A percentile compares a stretch with the other conserved stretches of the same genome.
Conservation (phyloP, 2,888 invertebrate species). For the Girardia tigrina region DNA sequence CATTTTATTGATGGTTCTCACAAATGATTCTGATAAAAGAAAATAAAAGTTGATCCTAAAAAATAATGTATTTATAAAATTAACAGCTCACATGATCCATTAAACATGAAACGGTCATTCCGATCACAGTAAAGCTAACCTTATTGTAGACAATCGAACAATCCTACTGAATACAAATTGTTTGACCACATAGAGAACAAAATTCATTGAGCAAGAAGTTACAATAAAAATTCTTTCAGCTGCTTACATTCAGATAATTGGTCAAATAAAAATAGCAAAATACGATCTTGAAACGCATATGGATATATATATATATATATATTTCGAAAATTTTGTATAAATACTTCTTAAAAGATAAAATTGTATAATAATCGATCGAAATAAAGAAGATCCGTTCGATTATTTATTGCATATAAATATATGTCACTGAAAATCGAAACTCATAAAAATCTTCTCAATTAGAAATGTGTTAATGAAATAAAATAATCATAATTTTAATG, state of each 20-base stretch:
- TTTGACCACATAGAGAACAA: neutral
- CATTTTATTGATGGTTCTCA: too few relatives aligned
- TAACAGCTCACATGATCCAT: neutral
- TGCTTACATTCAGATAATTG: neutral
- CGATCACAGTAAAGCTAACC: neutral
- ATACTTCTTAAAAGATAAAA: too few relatives aligned
- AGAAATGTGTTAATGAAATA: slow-evolving; percentile 9
- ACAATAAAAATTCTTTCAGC: neutral
- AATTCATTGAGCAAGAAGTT: slow-evolving; percentile 14
- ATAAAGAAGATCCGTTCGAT: neutral
- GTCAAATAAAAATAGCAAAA: slow-evolving; percentile 20
- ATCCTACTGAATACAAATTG: neutral
- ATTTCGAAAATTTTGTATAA: neutral
- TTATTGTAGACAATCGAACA: neutral
- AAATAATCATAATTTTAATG: neutral
- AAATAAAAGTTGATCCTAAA: neutral
- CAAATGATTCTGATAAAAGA: too few relatives aligned
- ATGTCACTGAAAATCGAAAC: slow-evolving; percentile 12
- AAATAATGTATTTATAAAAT: slow-evolving; percentile 15
- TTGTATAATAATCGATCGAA: neutral
- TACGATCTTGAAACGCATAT: neutral
- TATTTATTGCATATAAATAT: neutral
- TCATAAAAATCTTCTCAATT: neutral
- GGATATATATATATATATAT: neutral
- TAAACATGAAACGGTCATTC: neutral